Base-by-base conservation (phyloP, 2,797 vertebrate genomes). In the Xenentodon cancila region DNA sequence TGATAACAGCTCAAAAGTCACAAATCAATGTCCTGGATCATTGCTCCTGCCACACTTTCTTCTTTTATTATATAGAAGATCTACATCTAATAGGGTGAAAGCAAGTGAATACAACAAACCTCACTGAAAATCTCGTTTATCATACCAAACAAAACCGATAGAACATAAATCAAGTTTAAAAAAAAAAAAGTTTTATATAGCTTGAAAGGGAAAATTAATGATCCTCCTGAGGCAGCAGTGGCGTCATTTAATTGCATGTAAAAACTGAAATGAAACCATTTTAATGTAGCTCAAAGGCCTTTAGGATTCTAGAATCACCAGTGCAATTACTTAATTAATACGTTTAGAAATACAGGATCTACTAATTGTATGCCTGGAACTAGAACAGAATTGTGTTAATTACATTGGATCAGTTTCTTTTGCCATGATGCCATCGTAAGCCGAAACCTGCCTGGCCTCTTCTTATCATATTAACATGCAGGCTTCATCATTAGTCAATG, bases 391-490 rank as follows among this genome's bases (percentile, higher is more conserved):
- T 79, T 80, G 67, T 80, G 84, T 87, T 82, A 84, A 86, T 89
- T 91, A 86, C 79, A 80, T 9, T 15, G 12, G 66, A 85, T 91
- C 90, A 55, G 91, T 92, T 86, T 65, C 62, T 84, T 71, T 71
- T 74, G 59, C 84, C 77, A 56, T 86, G 75, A 84, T 84, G 88
- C 88, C 86, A 82, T 80, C 70, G 78, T 67, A 87, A 90, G 53
- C 59, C 81, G 84, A 89, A 82, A 90, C 86, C 58, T 11, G 27
- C 62, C 34, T 17, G 62, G 60, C 67, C 76, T 75, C 74, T 68
- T 78, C 77, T 91, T 84, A 92, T 90, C 61, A 77, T 61, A 90
- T 88, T 88, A 90, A 79, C 72, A 82, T 67, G 64, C 79, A 79
- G 66, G n/a, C 84, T 74, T 79, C 66, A 78, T 84, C 86, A 83